Evolutionary conservation across 2,888 invertebrate genomes (phyloP).

Genomic region (Apodemia mormo): DNA sequence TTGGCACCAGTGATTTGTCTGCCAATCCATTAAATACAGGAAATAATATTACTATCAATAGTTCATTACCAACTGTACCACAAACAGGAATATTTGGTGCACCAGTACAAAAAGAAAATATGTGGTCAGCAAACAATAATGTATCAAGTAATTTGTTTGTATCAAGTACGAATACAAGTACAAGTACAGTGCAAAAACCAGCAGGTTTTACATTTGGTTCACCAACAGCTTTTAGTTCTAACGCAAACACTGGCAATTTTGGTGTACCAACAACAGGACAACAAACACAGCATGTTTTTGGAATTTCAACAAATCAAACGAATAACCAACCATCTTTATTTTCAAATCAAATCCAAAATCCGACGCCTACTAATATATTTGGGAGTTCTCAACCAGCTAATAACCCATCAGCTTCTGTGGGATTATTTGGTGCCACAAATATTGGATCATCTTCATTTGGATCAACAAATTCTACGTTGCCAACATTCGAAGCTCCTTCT

Average conservation of each 20-base stretch:
- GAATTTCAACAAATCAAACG: conserved; percentile 45
- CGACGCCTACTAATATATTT: conserved; percentile 49
- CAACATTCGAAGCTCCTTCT: conserved; percentile 52
- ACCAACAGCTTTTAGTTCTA: conserved; percentile 47
- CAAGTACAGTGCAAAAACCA: conserved; percentile 48
- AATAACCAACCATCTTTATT: conserved; percentile 50
- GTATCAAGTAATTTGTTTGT: conserved; percentile 48
- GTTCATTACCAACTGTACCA: conserved; percentile 31
- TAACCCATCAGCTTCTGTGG: conserved; percentile 41
- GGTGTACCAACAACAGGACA: conserved; percentile 41
- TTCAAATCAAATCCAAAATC: conserved; percentile 44
- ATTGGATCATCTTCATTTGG: conserved; percentile 52
- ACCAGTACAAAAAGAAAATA: conserved; percentile 51
- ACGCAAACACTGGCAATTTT: conserved; percentile 40
- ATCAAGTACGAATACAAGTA: conserved; percentile 44
- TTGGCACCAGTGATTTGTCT: conserved; percentile 41
- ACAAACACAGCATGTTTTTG: conserved; percentile 48
- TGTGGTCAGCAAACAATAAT: conserved; percentile 51
- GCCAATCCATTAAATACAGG: conserved; percentile 39
- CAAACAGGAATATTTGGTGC: conserved; percentile 47
- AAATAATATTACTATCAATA: conserved; percentile 38
- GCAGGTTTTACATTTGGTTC: conserved; percentile 55
- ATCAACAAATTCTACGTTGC: conserved; percentile 44
- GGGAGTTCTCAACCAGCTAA: conserved; percentile 45
- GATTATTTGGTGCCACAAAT: conserved; percentile 52